A percentile compares a stretch with the other conserved stretches of the same genome.
phyloP scores from a whole-genome alignment of 2,113 vertebrate species.

The Peromyscus californicus region DNA sequence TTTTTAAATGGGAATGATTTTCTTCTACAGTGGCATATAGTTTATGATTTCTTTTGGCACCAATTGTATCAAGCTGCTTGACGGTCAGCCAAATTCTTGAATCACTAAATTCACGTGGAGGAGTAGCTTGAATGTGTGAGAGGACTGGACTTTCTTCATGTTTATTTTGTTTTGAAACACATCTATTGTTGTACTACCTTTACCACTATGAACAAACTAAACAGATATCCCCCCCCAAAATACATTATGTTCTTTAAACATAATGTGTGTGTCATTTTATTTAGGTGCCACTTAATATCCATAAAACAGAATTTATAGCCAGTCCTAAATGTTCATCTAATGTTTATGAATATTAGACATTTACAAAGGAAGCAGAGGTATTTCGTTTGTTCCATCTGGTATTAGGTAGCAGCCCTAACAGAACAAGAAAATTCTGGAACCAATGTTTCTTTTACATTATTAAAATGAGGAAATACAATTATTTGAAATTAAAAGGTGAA shows the following conservation, averaged over 20 bases:
- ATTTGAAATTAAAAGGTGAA: neutral
- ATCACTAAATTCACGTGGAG: conserved; percentile 46
- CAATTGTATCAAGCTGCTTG: conserved; percentile 45
- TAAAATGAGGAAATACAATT: neutral
- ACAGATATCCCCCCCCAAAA: neutral
- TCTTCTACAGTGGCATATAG: neutral
- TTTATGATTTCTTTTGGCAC: conserved; percentile 49
- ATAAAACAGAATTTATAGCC: neutral
- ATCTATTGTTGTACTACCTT: neutral
- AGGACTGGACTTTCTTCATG: conserved; percentile 36
- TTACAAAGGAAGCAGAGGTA: neutral
- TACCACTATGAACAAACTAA: conserved; percentile 27
- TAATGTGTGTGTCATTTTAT: neutral
- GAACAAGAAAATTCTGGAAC: neutral
- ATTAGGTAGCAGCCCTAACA: neutral
- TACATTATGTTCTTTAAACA: neutral
- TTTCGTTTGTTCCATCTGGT: neutral
- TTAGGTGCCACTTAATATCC: neutral
- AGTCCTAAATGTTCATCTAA: neutral
- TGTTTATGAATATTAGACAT: neutral
- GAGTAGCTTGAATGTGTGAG: conserved; percentile 22
- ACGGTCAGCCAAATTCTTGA: conserved; percentile 50
- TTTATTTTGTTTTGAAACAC: conserved; percentile 58
- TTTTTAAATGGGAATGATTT: neutral
- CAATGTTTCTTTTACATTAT: neutral